A percentile compares a stretch with the other conserved stretches of the same genome.
These are phyloP conservation scores for Bicyclus anynana DNA, from an alignment of 1,140 invertebrate genomes.

Conservation along the genomic window DNA sequence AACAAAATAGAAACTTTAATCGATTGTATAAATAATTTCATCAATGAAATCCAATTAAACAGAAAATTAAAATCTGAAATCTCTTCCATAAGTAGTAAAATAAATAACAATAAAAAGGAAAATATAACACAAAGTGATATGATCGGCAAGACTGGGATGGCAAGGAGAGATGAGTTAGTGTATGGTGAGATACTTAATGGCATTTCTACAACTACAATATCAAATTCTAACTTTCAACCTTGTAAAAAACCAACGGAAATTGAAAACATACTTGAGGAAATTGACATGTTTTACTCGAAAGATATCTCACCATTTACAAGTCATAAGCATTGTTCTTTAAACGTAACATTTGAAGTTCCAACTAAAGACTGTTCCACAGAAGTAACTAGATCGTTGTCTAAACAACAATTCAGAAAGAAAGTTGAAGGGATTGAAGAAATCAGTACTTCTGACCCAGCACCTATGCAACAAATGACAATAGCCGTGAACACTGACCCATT, in stretches of 20 bases:
- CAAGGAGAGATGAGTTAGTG: background rate
- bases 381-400: conserved; percentile 43
- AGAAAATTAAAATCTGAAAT: conserved; percentile 14
- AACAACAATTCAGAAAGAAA: conserved; percentile 11
- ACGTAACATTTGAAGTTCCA: conserved; percentile 41
- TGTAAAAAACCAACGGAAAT: background rate
- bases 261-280: background rate
- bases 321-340: conserved; percentile 23
- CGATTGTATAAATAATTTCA: conserved; percentile 42
- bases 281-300: background rate
- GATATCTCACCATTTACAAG: background rate
- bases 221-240: background rate
- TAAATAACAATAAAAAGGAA: conserved; percentile 7
- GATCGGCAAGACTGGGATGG: background rate
- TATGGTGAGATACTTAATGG: background rate
- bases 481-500: conserved; percentile 61
- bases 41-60: conserved; percentile 37
- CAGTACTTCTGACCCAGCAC: background rate
- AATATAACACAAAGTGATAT: conserved; percentile 22
- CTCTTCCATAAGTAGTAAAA: conserved; percentile 4
- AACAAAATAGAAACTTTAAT: conserved; percentile 36
- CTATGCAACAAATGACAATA: conserved; percentile 33
- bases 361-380: conserved; percentile 49
- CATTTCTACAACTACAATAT: background rate
- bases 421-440: conserved; percentile 29